These are phyloP conservation scores for Sebastes taczanowskii DNA, from an alignment of 2,797 vertebrate species.

Conservation along the genomic window DNA sequence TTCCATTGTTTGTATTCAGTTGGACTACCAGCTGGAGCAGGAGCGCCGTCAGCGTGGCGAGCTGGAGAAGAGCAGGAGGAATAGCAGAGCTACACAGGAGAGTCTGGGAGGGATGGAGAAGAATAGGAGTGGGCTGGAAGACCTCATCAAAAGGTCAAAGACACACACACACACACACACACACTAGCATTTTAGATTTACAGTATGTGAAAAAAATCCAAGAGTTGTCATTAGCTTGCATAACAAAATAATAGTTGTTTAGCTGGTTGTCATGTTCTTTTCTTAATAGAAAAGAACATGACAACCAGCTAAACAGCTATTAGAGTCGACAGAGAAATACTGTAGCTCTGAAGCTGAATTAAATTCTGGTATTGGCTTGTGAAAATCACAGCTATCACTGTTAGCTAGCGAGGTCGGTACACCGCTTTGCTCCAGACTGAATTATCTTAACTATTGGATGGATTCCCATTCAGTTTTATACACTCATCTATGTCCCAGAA, in stretches of 20 bases:
- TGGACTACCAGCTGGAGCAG: conserved; percentile 79
- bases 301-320: not conserved
- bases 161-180: too few relatives aligned
- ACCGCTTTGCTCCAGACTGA: not conserved
- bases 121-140: conserved; percentile 79
- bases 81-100: conserved; percentile 72
- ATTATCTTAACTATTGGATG: not conserved
- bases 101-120: conserved; percentile 77
- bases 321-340: not conserved
- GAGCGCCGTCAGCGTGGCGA: conserved; percentile 73
- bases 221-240: not conserved
- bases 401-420: not conserved
- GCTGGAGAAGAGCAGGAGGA: conserved; percentile 78
- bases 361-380: not conserved
- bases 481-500: not conserved
- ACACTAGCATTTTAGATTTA: not conserved
- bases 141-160: conserved; percentile 80
- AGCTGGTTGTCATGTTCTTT: too few relatives aligned
- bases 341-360: not conserved
- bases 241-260: not conserved
- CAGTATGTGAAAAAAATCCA: not conserved
- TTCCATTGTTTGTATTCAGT: conserved; percentile 47
- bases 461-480: not conserved
- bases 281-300: not conserved
- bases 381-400: not conserved